Conservation (phyloP, 2,888 invertebrate species). For the Amblyjoppa fuscipennis region DNA sequence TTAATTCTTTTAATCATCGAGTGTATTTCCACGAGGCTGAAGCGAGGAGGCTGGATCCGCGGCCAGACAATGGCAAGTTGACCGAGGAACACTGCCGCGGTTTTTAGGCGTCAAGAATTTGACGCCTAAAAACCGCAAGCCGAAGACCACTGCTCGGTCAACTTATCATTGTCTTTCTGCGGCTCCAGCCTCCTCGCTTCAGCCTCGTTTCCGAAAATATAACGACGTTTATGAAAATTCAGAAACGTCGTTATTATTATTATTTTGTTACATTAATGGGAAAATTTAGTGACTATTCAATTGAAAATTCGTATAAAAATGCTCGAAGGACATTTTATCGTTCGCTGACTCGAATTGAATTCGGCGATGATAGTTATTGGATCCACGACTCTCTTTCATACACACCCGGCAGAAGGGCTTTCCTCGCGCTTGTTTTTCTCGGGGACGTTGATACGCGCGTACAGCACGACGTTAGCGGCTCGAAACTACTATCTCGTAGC, state of each 20-base stretch:
- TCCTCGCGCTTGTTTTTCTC: conserved; percentile 58
- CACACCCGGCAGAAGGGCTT: conserved; percentile 36
- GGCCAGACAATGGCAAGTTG: not conserved
- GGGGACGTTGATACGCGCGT: conserved; percentile 35
- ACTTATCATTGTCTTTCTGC: too few relatives aligned
- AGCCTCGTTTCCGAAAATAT: too few relatives aligned
- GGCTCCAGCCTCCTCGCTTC: too few relatives aligned
- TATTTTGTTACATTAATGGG: not conserved
- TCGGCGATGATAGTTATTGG: not conserved
- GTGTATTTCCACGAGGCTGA: not conserved
- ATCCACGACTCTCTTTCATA: conserved; percentile 54
- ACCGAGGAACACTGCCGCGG: not conserved
- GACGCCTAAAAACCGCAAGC: too few relatives aligned
- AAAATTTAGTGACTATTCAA: not conserved
- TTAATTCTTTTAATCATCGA: not conserved
- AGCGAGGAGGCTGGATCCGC: not conserved
- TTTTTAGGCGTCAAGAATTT: not conserved
- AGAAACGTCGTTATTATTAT: too few relatives aligned
- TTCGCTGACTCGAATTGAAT: conserved; percentile 1
- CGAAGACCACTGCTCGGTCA: too few relatives aligned
- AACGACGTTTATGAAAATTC: too few relatives aligned
- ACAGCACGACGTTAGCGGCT: not conserved
- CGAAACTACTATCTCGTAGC: conserved; percentile 20
- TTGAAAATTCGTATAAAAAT: not conserved
- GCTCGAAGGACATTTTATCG: not conserved